Evolutionary conservation across 2,888 invertebrate genomes (phyloP).

Genomic region (Drosophila ezoana): DNA sequence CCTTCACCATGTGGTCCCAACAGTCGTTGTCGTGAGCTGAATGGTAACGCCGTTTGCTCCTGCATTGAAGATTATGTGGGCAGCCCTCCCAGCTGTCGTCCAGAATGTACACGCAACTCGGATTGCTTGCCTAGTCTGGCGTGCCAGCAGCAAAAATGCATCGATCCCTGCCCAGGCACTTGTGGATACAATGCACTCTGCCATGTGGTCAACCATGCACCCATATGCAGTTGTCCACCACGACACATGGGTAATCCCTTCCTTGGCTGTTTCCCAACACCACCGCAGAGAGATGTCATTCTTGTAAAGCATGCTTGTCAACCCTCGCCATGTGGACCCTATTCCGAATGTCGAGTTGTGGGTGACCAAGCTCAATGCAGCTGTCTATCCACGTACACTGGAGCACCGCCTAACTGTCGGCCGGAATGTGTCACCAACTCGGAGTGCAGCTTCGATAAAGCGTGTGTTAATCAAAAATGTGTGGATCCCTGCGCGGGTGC

Average conservation of each 20-base stretch:
- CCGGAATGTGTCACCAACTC: slow-evolving; percentile 90
- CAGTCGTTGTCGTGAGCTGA: slow-evolving; percentile 88
- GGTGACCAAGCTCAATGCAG: slow-evolving; percentile 86
- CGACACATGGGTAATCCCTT: slow-evolving; percentile 92
- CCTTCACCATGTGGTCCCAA: slow-evolving; percentile 92
- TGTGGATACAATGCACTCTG: slow-evolving; percentile 91
- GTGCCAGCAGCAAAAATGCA: slow-evolving; percentile 92
- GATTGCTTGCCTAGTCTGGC: slow-evolving; percentile 91
- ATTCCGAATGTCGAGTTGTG: slow-evolving; percentile 86
- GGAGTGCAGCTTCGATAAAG: slow-evolving; percentile 89
- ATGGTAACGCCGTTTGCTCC: slow-evolving; percentile 89
- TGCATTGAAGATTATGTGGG: slow-evolving; percentile 90
- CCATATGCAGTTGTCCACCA: slow-evolving; percentile 90
- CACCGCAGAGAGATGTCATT: slow-evolving; percentile 49
- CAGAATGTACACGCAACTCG: slow-evolving; percentile 91
- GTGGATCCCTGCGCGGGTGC: slow-evolving; percentile 90
- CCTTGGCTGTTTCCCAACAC: slow-evolving; percentile 87
- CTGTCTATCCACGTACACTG: slow-evolving; percentile 88
- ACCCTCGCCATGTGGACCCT: slow-evolving; percentile 86
- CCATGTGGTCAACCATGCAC: slow-evolving; percentile 91
- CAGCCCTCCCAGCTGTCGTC: slow-evolving; percentile 91
- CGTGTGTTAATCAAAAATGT: slow-evolving; percentile 90
- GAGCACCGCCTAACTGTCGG: slow-evolving; percentile 89
- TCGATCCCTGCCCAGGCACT: slow-evolving; percentile 91
- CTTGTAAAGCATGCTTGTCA: slow-evolving; percentile 84